Evolutionary conservation across 1,140 invertebrate genomes (phyloP).

Genomic region (Helicoverpa zea): DNA sequence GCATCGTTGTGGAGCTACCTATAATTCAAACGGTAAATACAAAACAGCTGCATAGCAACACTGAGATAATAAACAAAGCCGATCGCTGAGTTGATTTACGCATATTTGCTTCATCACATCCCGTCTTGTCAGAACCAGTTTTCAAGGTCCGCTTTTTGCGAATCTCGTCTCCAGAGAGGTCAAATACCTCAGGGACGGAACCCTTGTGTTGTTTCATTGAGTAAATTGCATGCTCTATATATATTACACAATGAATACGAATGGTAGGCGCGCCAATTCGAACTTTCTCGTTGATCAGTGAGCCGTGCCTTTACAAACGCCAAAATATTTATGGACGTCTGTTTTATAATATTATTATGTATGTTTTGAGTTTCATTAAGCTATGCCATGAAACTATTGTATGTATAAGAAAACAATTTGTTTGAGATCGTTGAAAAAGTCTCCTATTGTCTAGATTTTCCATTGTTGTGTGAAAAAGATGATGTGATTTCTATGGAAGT

Average conservation of each 20-base stretch:
- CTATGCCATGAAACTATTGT: background rate
- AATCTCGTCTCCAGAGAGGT: slow-evolving; percentile 65
- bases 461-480: background rate
- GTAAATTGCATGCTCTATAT: slow-evolving; percentile 52
- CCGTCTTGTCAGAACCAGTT: slow-evolving; percentile 66
- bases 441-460: background rate
- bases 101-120: slow-evolving; percentile 60
- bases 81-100: slow-evolving; percentile 51
- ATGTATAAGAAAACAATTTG: background rate
- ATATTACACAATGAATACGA: slow-evolving; percentile 51
- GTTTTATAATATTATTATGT: slow-evolving; percentile 11
- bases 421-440: background rate
- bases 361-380: background rate
- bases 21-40: slow-evolving; percentile 22
- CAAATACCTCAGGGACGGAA: slow-evolving; percentile 61
- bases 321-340: slow-evolving; percentile 23
- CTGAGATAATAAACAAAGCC: slow-evolving; percentile 10
- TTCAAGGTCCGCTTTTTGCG: slow-evolving; percentile 75
- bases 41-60: slow-evolving; percentile 4
- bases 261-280: slow-evolving; percentile 1
- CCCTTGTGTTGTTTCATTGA: slow-evolving; percentile 57
- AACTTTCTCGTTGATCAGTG: slow-evolving; percentile 40
- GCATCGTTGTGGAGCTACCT: background rate
- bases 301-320: slow-evolving; percentile 24
- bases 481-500: background rate